Evolutionary conservation across 92 coral and sea anemone genomes (phyloP), one percentile per base, ranked within the genome.

Genomic region (Micromussa lordhowensis): DNA sequence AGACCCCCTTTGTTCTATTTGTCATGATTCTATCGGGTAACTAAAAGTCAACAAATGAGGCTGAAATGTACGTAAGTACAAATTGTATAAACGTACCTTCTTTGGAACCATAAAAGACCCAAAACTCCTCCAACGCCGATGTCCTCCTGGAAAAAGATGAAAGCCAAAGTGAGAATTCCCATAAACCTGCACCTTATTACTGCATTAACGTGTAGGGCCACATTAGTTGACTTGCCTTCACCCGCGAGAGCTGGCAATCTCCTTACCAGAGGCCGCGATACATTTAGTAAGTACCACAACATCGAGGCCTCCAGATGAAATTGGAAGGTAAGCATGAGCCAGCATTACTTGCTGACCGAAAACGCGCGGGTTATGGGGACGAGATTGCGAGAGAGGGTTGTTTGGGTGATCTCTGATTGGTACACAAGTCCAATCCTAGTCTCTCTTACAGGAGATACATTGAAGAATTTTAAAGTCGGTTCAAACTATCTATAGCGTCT

Each of bases 71-170:
- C 3, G 15, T 31, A 6, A 18, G 16, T 29, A 11, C 2, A 3
- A 66, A 24, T 0, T 30, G 22, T 15, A 1, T 19, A 24, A 53
- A 54, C 54, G 40, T 85, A 94, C 99, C 94, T 94, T 90, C 99
- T 85, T 80, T 98, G 99, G 89, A 98, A 98, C 99, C 99, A 98
- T 44, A 98, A 94, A 58, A 98, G 93, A 72, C 97, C 98, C 82
- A 98, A 90, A 75, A 98, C 99, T 30, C 99, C 99, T 38, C 98
- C 98, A 48, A 98, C 98, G 53, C 99, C 99, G 28, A 98, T 91
- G 15, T 87, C 94, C 22, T 98, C 99, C 95, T 95, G 81, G 44
- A 83, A n/a, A n/a, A n/a, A 59, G 35, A 7, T 28, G 35, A 29
- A 77, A 19, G 6, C 17, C 26, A 73, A 73, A 29, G 21, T 44